phyloP scores from a whole-genome alignment of 1,140 invertebrate genomes.

The Meloidogyne exigua region DNA sequence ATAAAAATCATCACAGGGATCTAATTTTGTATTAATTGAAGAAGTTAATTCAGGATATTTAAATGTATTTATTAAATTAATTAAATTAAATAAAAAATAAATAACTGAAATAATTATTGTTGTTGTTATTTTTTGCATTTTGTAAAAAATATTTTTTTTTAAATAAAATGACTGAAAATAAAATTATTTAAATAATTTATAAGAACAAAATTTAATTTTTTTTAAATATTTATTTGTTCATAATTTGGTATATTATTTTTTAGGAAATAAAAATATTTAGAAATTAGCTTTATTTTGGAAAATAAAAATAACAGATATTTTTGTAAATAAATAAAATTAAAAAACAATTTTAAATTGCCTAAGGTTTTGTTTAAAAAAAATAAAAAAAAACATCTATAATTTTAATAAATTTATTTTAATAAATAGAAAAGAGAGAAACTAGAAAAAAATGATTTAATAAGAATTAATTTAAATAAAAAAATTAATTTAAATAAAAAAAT shows the following conservation, averaged over 20 bases:
- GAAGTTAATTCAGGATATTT: constrained; percentile 30
- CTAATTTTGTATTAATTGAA: constrained; percentile 23
- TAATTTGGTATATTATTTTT: too few relatives aligned
- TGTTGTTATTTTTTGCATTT: background rate
- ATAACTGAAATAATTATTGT: background rate
- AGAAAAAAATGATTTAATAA: too few relatives aligned
- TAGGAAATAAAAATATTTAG: background rate
- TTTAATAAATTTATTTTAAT: too few relatives aligned
- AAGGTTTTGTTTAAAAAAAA: background rate
- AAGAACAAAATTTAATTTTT: background rate
- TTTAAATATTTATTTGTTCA: background rate
- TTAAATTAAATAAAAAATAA: background rate
- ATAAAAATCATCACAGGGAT: constrained; percentile 6
- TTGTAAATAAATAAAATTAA: background rate
- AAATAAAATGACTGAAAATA: too few relatives aligned
- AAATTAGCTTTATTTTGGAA: background rate
- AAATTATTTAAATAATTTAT: too few relatives aligned
- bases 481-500: too few relatives aligned
- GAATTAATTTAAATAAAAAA: too few relatives aligned
- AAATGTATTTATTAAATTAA: background rate
- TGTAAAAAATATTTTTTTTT: too few relatives aligned
- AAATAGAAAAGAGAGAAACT: too few relatives aligned
- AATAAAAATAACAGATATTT: background rate
- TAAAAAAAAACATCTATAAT: background rate
- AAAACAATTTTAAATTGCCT: background rate